phyloP scores from a whole-genome alignment of 2,888 invertebrate genomes.

The Achlya flavicornis region DNA sequence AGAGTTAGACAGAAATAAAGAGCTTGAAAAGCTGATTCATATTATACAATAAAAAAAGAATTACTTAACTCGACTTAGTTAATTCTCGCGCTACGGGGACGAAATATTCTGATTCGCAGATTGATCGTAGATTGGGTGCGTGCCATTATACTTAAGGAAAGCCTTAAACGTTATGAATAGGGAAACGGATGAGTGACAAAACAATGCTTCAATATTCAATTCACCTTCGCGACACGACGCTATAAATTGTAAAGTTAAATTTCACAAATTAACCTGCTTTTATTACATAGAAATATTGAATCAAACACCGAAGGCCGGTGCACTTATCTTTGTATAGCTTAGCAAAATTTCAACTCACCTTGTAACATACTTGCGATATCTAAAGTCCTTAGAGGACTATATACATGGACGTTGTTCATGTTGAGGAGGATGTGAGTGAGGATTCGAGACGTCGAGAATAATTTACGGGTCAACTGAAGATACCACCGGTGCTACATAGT shows the following conservation, averaged over 20 bases:
- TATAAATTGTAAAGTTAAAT: constrained; percentile 1
- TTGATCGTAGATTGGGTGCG: constrained; percentile 12
- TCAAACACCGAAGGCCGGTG: background rate
- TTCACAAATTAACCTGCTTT: background rate
- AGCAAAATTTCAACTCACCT: background rate
- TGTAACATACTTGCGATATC: background rate
- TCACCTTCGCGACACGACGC: background rate
- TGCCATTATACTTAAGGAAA: constrained; percentile 9
- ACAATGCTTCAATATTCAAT: constrained; percentile 2
- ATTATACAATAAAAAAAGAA: too few relatives aligned
- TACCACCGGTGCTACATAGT: too few relatives aligned
- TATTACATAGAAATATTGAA: too few relatives aligned
- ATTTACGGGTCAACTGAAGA: too few relatives aligned
- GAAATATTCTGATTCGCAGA: too few relatives aligned
- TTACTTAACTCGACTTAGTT: too few relatives aligned
- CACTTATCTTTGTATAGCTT: background rate
- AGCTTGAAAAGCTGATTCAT: too few relatives aligned
- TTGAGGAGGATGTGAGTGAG: too few relatives aligned
- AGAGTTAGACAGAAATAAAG: too few relatives aligned
- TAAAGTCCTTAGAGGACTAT: background rate
- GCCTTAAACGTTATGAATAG: background rate
- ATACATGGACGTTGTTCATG: background rate
- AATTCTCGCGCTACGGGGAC: too few relatives aligned
- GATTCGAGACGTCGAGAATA: too few relatives aligned
- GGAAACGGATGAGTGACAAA: background rate